Evolutionary conservation across 2,888 invertebrate species (phyloP).

Genomic region (Hyposoter didymator): DNA sequence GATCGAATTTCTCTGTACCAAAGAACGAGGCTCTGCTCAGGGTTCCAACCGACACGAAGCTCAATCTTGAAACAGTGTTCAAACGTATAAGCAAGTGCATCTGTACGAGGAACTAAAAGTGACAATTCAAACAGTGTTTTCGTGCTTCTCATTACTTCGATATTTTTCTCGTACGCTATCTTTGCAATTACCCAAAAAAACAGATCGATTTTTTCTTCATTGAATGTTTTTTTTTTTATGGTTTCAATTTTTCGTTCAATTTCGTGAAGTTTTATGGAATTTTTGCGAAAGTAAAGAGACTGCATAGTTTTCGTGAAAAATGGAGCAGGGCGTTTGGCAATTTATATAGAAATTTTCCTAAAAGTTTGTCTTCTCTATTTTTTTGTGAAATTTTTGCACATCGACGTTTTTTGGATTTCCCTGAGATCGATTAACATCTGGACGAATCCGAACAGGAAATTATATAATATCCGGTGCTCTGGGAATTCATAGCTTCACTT

Average conservation of each 20-base stretch:
- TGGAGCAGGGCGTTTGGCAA: background rate
- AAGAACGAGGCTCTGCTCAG: slow-evolving; percentile 36
- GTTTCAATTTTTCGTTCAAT: background rate
- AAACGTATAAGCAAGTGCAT: slow-evolving; percentile 41
- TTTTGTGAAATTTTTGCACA: background rate
- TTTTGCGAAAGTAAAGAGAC: background rate
- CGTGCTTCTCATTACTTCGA: slow-evolving; percentile 47
- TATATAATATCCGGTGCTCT: background rate
- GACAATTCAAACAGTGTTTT: slow-evolving; percentile 55
- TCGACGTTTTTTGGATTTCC: background rate
- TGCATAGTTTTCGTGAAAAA: background rate
- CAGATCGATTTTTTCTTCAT: background rate
- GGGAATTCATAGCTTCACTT: background rate
- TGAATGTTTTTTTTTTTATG: background rate
- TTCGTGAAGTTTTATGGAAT: background rate
- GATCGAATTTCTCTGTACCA: slow-evolving; percentile 61
- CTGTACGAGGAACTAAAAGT: slow-evolving; percentile 56
- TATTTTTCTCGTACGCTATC: background rate
- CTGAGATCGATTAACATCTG: background rate
- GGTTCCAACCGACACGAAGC: slow-evolving; percentile 15
- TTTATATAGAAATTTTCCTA: background rate
- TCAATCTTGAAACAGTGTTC: slow-evolving; percentile 22
- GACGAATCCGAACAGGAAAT: background rate
- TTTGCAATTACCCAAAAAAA: background rate
- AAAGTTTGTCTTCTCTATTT: background rate